A percentile compares a stretch with the other conserved stretches of the same genome.
Evolutionary conservation across 2,888 invertebrate genomes (phyloP).

Genomic region (Himalopsyche tibetana): DNA sequence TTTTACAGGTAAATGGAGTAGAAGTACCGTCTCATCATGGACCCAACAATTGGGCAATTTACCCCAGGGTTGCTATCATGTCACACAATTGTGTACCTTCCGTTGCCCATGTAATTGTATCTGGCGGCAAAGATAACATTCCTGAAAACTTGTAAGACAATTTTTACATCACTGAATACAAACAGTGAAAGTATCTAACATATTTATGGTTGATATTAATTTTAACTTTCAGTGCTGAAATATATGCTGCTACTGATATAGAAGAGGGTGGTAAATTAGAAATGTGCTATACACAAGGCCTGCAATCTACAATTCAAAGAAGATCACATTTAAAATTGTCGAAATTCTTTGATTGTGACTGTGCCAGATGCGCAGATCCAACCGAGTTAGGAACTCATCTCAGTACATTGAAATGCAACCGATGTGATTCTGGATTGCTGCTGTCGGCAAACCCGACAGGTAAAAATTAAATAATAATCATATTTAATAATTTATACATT

Average conservation of each 20-base stretch:
- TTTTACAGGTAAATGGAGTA: conserved; percentile 81
- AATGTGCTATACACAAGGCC: conserved; percentile 86
- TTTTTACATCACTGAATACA: not conserved
- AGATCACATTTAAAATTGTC: conserved; percentile 83
- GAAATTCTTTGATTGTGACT: conserved; percentile 88
- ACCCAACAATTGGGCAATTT: conserved; percentile 85
- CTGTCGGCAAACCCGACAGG: conserved; percentile 82
- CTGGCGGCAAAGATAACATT: conserved; percentile 69
- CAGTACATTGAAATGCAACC: conserved; percentile 87
- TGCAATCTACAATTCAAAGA: conserved; percentile 84
- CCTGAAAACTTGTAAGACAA: conserved; percentile 69
- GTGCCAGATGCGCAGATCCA: conserved; percentile 86
- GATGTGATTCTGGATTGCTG: conserved; percentile 84
- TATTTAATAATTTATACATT: too few relatives aligned
- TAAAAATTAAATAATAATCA: conserved; percentile 67
- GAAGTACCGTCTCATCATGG: conserved; percentile 84
- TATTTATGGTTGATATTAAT: not conserved
- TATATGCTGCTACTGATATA: conserved; percentile 83
- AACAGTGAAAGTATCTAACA: not conserved
- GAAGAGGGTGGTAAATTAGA: conserved; percentile 81
- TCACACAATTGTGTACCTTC: conserved; percentile 91
- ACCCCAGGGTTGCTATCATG: conserved; percentile 84
- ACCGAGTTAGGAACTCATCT: conserved; percentile 88
- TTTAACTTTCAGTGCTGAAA: conserved; percentile 76
- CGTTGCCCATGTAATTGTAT: conserved; percentile 84